These are phyloP conservation scores for Eonycteris spelaea DNA, from an alignment of 2,113 vertebrate genomes.

Conservation along the genomic window DNA sequence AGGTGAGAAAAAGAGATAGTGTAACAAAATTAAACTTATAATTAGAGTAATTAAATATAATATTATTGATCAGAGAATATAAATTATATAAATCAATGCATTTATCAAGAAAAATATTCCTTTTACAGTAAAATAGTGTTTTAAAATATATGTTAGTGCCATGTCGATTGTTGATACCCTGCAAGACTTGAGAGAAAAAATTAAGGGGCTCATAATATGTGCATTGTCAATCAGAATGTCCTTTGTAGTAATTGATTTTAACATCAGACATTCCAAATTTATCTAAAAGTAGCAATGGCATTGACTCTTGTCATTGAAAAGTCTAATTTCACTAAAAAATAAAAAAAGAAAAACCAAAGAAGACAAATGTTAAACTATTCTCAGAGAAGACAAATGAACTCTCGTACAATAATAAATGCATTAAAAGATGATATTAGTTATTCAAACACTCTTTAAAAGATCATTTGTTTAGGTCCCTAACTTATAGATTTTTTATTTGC, in stretches of 20 bases:
- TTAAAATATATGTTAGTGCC: background rate
- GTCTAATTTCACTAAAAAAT: background rate
- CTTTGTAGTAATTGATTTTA: constrained; percentile 21
- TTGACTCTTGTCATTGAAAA: constrained; percentile 1
- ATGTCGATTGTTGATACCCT: background rate
- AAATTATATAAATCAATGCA: background rate
- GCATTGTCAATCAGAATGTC: background rate
- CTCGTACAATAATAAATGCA: background rate
- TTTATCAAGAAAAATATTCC: background rate
- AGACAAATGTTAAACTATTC: background rate
- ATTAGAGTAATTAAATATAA: background rate
- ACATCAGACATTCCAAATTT: constrained; percentile 4
- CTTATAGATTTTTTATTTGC: background rate
- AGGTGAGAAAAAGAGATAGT: background rate
- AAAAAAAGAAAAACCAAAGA: background rate
- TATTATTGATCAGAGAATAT: background rate
- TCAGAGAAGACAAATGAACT: background rate
- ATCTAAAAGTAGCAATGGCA: background rate
- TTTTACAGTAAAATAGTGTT: background rate
- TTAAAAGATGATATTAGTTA: background rate
- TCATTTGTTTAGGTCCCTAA: background rate
- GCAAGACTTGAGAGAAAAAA: background rate
- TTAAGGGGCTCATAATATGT: background rate
- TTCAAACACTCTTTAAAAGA: background rate
- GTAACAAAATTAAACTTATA: background rate